Percentiles rank a stretch among this genome's conserved stretches.
phyloP scores from a whole-genome alignment of 2,113 vertebrate species.

The Zosterops hypoxanthus region DNA sequence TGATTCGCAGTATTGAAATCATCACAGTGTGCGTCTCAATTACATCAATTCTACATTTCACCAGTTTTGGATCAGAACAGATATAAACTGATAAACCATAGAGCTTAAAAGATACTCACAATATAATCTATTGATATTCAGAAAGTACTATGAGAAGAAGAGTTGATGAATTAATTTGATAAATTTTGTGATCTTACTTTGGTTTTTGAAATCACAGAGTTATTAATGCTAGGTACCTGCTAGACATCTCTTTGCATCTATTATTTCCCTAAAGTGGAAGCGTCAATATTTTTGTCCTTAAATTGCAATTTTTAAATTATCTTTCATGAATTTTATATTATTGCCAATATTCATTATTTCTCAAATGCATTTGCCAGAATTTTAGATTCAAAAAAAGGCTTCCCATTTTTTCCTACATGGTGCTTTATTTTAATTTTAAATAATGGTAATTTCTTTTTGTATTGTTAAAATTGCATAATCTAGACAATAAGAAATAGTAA shows the following conservation, averaged over 20 bases:
- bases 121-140: neutral
- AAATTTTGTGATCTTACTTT: neutral
- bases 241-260: neutral
- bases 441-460: neutral
- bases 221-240: neutral
- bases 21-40: neutral
- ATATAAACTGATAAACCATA: neutral
- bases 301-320: neutral
- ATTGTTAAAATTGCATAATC: neutral
- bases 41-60: neutral
- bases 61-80: neutral
- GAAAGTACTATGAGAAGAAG: neutral
- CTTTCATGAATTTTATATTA: neutral
- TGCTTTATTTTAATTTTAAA: neutral
- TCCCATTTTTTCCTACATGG: neutral
- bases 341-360: neutral
- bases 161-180: neutral
- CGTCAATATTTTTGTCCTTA: neutral
- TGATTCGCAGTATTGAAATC: neutral
- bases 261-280: neutral
- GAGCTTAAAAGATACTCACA: neutral
- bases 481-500: neutral
- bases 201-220: fast-evolving
- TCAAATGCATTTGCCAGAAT: neutral
- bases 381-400: neutral